Evolutionary conservation across 2,113 vertebrate species (phyloP), one percentile per base, ranked within the genome.

Genomic region (Gymnarchus niloticus): DNA sequence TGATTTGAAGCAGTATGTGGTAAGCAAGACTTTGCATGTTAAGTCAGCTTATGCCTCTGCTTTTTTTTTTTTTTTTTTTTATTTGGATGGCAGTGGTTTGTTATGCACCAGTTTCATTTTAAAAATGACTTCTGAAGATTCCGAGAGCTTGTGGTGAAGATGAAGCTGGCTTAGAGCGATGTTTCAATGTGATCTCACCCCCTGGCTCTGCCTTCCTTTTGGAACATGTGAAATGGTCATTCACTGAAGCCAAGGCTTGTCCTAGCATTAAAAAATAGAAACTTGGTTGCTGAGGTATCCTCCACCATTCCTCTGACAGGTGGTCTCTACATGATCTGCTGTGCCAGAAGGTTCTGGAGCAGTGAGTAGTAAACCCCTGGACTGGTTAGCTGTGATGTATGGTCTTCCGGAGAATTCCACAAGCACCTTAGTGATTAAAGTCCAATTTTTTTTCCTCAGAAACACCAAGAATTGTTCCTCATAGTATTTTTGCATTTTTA

Each of bases 51-150:
- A 65, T 65, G 33, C 25, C 59, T 65, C 21, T 28, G 61, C 12
- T 25, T 65, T 65, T 33, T 14, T 2, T 65, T 12, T 25, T 7
- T 7, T 69, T 65, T 33, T 12, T 33, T 65, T 5, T 33, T 65
- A 19, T 37, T 73, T 73, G 28, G 65, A 21, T 69, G 6, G 65
- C 65, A 41, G 41, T 41, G 65, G 65, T 73, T 17, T 6, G 33
- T 41, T 73, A 21, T 6, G 5, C 65, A 17, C 41, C 28, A 14
- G 28, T 73, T 3, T 4, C 4, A 41, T 12, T 73, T 73, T 41
- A 73, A 73, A n/a, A 41, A 73, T 73, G 65, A 73, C 28, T 17
- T 73, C 65, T 41, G n/a, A 73, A 73, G 65, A 69, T 69, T 69
- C 10, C 37, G 61, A 69, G 61, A 69, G 37, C 61, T 37, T 37